Evolutionary conservation across 1,140 invertebrate genomes (phyloP).

Genomic region (Harlomillsia oculata): DNA sequence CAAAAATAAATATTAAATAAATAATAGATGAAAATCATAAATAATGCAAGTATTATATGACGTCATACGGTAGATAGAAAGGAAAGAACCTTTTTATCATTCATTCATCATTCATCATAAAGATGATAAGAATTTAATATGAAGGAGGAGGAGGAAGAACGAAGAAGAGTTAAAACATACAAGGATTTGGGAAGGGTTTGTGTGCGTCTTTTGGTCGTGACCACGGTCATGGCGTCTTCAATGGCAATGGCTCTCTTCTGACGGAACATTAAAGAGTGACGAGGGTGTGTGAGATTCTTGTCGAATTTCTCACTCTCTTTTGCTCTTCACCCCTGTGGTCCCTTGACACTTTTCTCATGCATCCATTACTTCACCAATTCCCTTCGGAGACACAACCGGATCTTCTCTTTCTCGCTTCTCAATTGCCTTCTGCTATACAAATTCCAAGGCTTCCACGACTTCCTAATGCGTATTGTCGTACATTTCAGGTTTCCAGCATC

Average conservation of each 20-base stretch:
- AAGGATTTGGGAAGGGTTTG: not conserved
- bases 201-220: not conserved
- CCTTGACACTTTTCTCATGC: constrained; percentile 12
- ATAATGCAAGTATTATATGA: no score
- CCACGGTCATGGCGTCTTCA: not conserved
- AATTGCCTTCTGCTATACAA: not conserved
- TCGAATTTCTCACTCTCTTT: constrained; percentile 20
- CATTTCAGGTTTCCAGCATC: no score
- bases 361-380: constrained; percentile 9
- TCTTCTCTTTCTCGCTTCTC: not conserved
- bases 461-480: no score
- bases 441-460: not conserved
- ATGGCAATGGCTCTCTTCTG: not conserved
- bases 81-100: no score
- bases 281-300: constrained; percentile 11
- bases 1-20: no score
- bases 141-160: no score
- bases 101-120: no score
- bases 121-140: no score
- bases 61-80: no score
- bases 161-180: not conserved
- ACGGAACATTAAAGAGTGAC: constrained; percentile 1
- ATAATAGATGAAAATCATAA: no score
- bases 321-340: not conserved
- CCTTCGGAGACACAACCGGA: constrained; percentile 3